Base-by-base conservation (phyloP, 2,113 vertebrate species). In the Quiscalus mexicanus region DNA sequence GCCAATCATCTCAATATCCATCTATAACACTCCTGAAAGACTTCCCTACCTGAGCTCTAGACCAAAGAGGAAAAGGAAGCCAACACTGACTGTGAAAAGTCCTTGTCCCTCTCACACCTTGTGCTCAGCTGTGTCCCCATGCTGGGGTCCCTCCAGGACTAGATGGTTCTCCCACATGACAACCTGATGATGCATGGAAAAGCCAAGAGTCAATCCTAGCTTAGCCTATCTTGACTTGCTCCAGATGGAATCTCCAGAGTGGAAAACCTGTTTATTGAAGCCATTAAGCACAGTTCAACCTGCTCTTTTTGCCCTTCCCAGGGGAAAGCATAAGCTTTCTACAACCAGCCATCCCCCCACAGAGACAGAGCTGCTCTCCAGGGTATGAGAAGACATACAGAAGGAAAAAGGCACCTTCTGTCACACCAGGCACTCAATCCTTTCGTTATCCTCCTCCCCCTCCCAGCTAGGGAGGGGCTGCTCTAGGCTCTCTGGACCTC, bases 101-200 rank as follows among this genome's bases (percentile, higher is more conserved):
- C 18, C 39, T 35, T 11, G 49, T 30, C 24, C 7, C 12, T 27
- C 30, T 78, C 55, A 6, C 5, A 53, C 25, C 41, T 52, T 52
- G 27, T 39, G 44, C 83, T 81, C 56, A 60, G 47, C 55, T 39
- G 42, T 31, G 41, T 44, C n/a, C 37, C 25, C 60, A 33, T 0
- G 1, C n/a, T 45, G 35, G 18, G 14, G 8, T 65, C 2, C 52
- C 45, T 53, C 5, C 22, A 90, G 73, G 31, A 62, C 37, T 30
- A 45, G 24, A 15, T 0, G 5, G 12, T 24, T 73, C 44, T 53
- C 84, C 27, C 2, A 2, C 16, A 30, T 47, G 41, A 47, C 16
- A 47, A 44, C 31, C n/a, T 17, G 30, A 7, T 9, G 33, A 45
- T 0, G 0, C 2, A 0, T 23, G 44, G 73, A 39, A 82, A 62